Base-by-base conservation (phyloP, 1,140 invertebrate genomes). In the Polyergus mexicanus region DNA sequence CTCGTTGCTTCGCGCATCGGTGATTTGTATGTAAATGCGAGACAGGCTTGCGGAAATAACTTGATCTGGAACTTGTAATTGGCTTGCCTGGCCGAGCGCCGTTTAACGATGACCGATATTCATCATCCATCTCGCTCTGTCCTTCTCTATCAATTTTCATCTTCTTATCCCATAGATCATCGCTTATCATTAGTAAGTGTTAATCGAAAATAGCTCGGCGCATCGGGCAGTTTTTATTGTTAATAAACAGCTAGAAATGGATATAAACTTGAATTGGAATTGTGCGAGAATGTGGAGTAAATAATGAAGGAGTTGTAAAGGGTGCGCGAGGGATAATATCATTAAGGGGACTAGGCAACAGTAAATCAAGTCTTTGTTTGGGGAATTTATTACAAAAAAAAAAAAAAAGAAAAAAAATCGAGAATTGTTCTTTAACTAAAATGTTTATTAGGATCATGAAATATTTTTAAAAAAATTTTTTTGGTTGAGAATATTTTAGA, bases 21-120 rank as follows among this genome's bases (percentile, higher is more conserved):
- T 75, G 89, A 90, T 90, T 89, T 89, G 22, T 89, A 90, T 89
- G 89, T 87, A 90, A 89, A 90, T 89, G 85, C 58, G 56, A 60
- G 58, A 87, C 87, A 60, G 88, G 58, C 75, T 62, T 75, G 80
- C 85, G 89, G 85, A 85, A 89, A 90, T 90, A 89, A 89, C 76
- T 87, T 51, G 68, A 87, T 85, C 63, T 69, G 58, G 22, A 66
- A 77, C 68, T 85, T 78, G 85, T 87, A 87, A 89, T 90, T 87
- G 85, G 74, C 5, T 63, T 56, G 5, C 6, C 19, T 11, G 19
- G 58, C 5, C 28, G 62, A 65, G n/a, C 54, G 35, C 44, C 35
- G 32, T 63, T 69, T 62, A 63, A 66, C 76, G 65, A 62, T 71
- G 51, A 38, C 22, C 28, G 63, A 41, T 51, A 68, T 63, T 41